Evolutionary conservation across 1,140 invertebrate species (phyloP).

Genomic region (Drosophila pallidifrons): DNA sequence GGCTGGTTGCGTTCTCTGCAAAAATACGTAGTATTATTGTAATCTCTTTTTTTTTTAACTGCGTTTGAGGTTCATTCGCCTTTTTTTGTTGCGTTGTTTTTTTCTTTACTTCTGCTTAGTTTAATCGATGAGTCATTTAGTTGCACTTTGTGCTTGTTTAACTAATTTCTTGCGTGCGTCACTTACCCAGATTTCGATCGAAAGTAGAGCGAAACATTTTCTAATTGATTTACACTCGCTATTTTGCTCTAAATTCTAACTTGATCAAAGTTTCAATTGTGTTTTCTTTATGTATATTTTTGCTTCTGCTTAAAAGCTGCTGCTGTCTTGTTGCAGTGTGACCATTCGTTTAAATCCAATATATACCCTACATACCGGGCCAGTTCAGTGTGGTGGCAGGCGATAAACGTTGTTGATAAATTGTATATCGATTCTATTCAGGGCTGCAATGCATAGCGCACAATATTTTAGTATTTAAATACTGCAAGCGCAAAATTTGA

Average conservation of each 20-base stretch:
- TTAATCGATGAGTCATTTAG: conserved; percentile 64
- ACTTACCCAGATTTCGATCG: conserved; percentile 83
- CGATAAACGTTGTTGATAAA: neutral
- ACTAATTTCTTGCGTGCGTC: neutral
- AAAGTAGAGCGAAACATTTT: conserved; percentile 83
- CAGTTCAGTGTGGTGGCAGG: neutral
- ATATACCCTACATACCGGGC: neutral
- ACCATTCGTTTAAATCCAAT: neutral
- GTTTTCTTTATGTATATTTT: conserved; percentile 28
- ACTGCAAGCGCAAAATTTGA: neutral
- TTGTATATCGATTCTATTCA: neutral
- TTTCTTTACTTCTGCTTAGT: neutral
- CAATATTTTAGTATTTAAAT: conserved; percentile 10
- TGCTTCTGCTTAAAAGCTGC: conserved; percentile 5
- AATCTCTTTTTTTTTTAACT: conserved; percentile 24
- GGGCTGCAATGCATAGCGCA: neutral
- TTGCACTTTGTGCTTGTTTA: conserved; percentile 27
- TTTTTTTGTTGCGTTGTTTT: conserved; percentile 42
- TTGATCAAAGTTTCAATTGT: neutral
- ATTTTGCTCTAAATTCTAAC: conserved; percentile 3
- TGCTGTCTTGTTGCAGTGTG: neutral
- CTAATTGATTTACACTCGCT: neutral
- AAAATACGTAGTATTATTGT: conserved; percentile 26
- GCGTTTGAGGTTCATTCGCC: conserved; percentile 56
- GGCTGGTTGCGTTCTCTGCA: conserved; percentile 96